Conservation (phyloP, 2,797 vertebrate genomes). For the Aplochiton taeniatus region DNA sequence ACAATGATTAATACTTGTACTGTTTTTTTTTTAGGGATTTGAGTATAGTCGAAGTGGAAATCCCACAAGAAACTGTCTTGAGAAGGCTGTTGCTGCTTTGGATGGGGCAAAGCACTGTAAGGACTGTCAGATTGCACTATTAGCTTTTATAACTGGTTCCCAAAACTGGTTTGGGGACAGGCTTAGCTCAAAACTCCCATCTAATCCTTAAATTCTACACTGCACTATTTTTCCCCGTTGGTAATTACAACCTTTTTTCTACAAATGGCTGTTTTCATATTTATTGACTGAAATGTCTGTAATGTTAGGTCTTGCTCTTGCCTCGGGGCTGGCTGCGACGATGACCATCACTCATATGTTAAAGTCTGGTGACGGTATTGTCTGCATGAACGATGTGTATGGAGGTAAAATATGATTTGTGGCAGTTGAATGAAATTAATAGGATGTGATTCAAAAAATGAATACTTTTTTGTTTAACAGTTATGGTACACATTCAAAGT, state of each 20-base stretch:
- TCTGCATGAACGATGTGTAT: conserved; percentile 92
- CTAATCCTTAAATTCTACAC: not conserved
- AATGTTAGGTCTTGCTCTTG: conserved; percentile 88
- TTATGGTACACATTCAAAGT: too few species aligned
- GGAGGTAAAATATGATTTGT: conserved; percentile 78
- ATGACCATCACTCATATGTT: conserved; percentile 87
- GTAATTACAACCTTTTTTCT: not conserved
- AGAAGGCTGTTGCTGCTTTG: conserved; percentile 85
- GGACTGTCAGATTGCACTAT: conserved; percentile 36
- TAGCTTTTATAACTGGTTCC: not conserved
- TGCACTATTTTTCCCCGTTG: not conserved
- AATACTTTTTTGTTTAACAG: not conserved
- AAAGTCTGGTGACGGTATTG: conserved; percentile 83
- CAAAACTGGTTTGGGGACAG: not conserved
- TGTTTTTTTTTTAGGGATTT: conserved; percentile 76
- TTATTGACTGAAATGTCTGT: not conserved
- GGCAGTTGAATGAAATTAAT: not conserved
- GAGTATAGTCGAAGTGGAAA: conserved; percentile 94
- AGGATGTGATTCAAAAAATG: not conserved
- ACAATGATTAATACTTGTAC: not conserved
- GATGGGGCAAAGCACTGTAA: conserved; percentile 92
- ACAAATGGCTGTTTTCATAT: not conserved
- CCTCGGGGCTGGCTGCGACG: conserved; percentile 88
- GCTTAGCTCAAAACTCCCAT: not conserved
- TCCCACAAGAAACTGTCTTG: conserved; percentile 88